Evolutionary conservation across 2,888 invertebrate species (phyloP), one percentile per base, ranked within the genome.

Genomic region (Philonicus albiceps): DNA sequence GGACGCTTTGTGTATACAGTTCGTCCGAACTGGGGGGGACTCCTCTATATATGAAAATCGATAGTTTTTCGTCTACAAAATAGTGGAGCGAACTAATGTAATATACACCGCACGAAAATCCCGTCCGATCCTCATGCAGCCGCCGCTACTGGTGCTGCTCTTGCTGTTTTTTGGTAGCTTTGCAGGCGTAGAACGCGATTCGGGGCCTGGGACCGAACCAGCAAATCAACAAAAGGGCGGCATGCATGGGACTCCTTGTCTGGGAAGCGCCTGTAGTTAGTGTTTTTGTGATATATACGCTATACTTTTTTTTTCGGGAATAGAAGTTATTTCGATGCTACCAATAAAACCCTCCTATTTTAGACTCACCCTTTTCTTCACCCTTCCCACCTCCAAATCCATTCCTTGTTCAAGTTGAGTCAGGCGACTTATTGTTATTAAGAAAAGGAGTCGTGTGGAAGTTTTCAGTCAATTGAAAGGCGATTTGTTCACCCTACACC

Each of bases 51-150:
- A 74, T 74, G 74, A 34, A 74, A 74, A 74, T 74, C 74, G 19
- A 74, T 74, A 74, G 74, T 74, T 74, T 74, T 74, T 37, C 64
- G 64, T 64, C 74, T 74, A 34, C 74, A 34, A 37, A 31, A 74
- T 74, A 74, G 34, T 37, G 74, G 19, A 37, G 74, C 37, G 37
- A 74, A 74, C 74, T 74, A 74, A 74, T 74, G 74, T 74, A 74
- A 74, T 74, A 74, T 74, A 74, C 74, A 74, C 74, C 37, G 27
- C 64, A 74, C 74, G 74, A 34, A 34, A 74, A 74, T 74, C 37
- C 74, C 74, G 34, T 34, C 74, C 37, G 74, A n/a, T 74, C 74
- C 74, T 74, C 31, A n/a, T 74, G 37, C 74, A 74, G 74, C 37
- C 49, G 49, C 49, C 49, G 49, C 49, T 3, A 16, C 40, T 43